Evolutionary conservation across 2,113 vertebrate species (phyloP).

Genomic region (Bos taurus): ARS-UCD2.0 NC_037347.1:32028001-32028500

Average conservation of each 20-base stretch:
- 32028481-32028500: too few relatives aligned
- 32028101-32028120: not conserved
- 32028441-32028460: not conserved
- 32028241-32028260: not conserved
- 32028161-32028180: not conserved
- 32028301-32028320: not conserved
- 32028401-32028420: not conserved
- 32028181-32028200: not conserved
- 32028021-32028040: not conserved
- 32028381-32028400: not conserved
- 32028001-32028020: not conserved
- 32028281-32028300: not conserved
- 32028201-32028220: not conserved
- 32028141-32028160: not conserved
- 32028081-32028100: not conserved
- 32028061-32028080: not conserved
- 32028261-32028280: not conserved
- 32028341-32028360: not conserved
- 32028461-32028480: too few relatives aligned
- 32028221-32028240: not conserved
- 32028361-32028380: not conserved
- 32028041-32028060: not conserved
- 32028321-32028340: not conserved
- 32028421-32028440: not conserved
- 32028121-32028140: not conserved